These are phyloP conservation scores for Aproaerema taeniolella DNA, from an alignment of 2,888 invertebrate species.

Conservation along the genomic window DNA sequence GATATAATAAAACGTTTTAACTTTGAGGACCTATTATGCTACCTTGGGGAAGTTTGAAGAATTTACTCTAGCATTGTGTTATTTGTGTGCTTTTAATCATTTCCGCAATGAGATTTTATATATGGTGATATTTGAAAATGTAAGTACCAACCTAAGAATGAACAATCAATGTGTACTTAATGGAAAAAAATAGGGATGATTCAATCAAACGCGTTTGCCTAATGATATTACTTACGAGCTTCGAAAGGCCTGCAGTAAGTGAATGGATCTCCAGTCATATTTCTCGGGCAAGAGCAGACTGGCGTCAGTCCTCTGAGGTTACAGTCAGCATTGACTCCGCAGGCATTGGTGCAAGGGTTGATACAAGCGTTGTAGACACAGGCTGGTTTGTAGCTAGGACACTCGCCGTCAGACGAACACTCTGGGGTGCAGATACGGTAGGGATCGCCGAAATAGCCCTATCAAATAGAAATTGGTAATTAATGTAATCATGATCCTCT, in stretches of 20 bases:
- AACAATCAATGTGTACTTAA: too few relatives aligned
- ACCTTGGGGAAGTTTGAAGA: neutral
- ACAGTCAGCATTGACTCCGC: slow-evolving; percentile 89
- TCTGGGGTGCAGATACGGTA: slow-evolving; percentile 87
- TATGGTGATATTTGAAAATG: too few relatives aligned
- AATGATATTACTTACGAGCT: slow-evolving; percentile 84
- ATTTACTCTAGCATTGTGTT: neutral
- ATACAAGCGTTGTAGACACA: slow-evolving; percentile 89
- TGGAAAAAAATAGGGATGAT: too few relatives aligned
- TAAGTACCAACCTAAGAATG: too few relatives aligned
- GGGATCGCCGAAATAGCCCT: slow-evolving; percentile 89
- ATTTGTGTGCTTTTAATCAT: too few relatives aligned
- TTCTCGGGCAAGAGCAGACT: slow-evolving; percentile 90
- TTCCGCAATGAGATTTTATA: too few relatives aligned
- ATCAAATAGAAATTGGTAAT: slow-evolving; percentile 10
- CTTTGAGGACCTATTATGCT: neutral
- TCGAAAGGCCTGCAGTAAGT: slow-evolving; percentile 88
- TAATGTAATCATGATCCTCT: neutral
- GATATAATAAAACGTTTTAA: slow-evolving; percentile 1
- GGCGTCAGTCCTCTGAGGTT: slow-evolving; percentile 87
- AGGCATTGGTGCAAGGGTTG: slow-evolving; percentile 89
- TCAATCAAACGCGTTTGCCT: too few relatives aligned
- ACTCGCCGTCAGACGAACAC: slow-evolving; percentile 87
- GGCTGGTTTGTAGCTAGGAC: slow-evolving; percentile 85
- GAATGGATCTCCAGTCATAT: slow-evolving; percentile 93